phyloP scores from a whole-genome alignment of 1,140 invertebrate genomes.

The Maniola jurtina region DNA sequence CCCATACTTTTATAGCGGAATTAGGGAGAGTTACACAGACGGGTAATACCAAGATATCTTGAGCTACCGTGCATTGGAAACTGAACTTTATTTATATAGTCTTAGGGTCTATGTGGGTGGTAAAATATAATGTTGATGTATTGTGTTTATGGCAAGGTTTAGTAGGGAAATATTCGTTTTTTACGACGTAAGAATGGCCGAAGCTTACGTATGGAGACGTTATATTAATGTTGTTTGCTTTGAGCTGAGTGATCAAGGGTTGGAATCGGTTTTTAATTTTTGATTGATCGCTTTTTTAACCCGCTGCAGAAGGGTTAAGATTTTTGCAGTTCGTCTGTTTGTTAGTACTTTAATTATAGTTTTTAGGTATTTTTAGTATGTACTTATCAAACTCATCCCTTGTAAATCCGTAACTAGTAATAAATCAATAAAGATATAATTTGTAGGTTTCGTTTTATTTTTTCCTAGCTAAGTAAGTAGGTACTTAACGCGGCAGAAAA shows the following conservation, averaged over 20 bases:
- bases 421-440: too few relatives aligned
- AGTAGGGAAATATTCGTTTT: slow-evolving; percentile 73
- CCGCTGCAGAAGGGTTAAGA: too few relatives aligned
- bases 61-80: slow-evolving; percentile 23
- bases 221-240: slow-evolving; percentile 66
- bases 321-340: too few relatives aligned
- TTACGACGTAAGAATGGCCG: slow-evolving; percentile 68
- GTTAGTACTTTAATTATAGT: too few relatives aligned
- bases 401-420: too few relatives aligned
- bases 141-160: slow-evolving; percentile 70
- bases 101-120: slow-evolving; percentile 27
- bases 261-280: slow-evolving; percentile 13
- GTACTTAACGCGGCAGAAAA: too few relatives aligned
- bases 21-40: slow-evolving; percentile 60
- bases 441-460: too few relatives aligned
- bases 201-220: slow-evolving; percentile 62
- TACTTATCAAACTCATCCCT: too few relatives aligned
- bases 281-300: slow-evolving; percentile 10
- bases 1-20: slow-evolving; percentile 69
- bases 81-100: slow-evolving; percentile 25
- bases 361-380: too few relatives aligned
- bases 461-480: too few relatives aligned
- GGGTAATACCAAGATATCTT: slow-evolving; percentile 28
- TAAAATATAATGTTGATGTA: slow-evolving; percentile 31
- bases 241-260: slow-evolving; percentile 38